Base-by-base conservation (phyloP, 2,113 vertebrate genomes). In the Bubo blakistoni region DNA sequence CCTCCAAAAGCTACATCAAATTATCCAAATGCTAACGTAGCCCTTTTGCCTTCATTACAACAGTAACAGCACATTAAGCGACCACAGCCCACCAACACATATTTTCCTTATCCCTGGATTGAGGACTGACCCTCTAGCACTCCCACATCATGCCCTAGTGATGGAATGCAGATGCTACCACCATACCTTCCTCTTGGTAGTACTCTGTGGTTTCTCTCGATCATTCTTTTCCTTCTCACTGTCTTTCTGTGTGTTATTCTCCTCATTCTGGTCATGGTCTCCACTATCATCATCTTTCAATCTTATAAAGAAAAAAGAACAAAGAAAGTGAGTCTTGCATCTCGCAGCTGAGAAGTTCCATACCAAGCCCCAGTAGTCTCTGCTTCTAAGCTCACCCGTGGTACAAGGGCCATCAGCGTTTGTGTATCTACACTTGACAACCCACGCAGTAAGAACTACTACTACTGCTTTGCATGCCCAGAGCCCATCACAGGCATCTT, bases 231-330 rank as follows among this genome's bases (percentile, higher is more conserved):
- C 98, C 98, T 98, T 98, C 98, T 98, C 98, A 98, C 98, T 95
- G 96, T 98, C 98, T 98, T 98, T 98, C 98, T 98, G 98, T 98
- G 98, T 98, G 98, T 97, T 98, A 97, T 98, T 98, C 95, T 98
- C 98, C 96, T 98, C 98, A 30, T 98, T 98, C 96, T 98, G 98
- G 95, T 98, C 98, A 91, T 98, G 98, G 94, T 98, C 98, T 95
- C 98, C 98, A 59, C 98, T 98, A 89, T 98, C 98, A 44, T 98
- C 98, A 96, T 98, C 98, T 97, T 98, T 98, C 96, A 98, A 96
- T 96, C 98, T 98, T 66, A 81, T 55, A 38, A 62, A 61, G 15
- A 58, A 61, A 61, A 46, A 78, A 61, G 7, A 84, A 55, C 30
- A 81, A 69, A 91, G 40, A 42, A 13, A 76, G 62, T 6, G 30